These are phyloP conservation scores for Patella vulgata DNA, from an alignment of 1,140 invertebrate species.

Conservation along the genomic window DNA sequence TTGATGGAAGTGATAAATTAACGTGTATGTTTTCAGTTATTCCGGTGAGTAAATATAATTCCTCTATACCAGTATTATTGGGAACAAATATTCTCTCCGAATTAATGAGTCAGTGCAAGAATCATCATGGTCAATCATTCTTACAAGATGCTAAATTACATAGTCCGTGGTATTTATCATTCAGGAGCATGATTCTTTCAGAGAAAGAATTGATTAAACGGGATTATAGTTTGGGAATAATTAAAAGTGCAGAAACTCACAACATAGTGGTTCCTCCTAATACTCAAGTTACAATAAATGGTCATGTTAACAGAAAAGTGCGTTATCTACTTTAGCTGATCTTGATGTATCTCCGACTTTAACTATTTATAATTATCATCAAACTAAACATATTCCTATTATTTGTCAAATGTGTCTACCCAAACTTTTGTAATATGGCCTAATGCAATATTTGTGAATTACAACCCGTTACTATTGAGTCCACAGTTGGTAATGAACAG, in stretches of 20 bases:
- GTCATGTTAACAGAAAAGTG: slow-evolving; percentile 13
- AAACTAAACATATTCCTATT: neutral
- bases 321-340: slow-evolving; percentile 18
- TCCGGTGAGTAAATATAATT: slow-evolving; percentile 1
- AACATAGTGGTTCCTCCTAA: no score
- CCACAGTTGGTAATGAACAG: no score
- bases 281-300: no score
- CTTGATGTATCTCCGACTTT: slow-evolving; percentile 11
- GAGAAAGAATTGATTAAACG: no score
- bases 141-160: slow-evolving; percentile 19
- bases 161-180: slow-evolving; percentile 19
- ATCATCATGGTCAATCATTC: slow-evolving; percentile 26
- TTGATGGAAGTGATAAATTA: no score
- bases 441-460: slow-evolving; percentile 30
- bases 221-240: no score
- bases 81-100: slow-evolving; percentile 25
- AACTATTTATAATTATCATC: slow-evolving; percentile 15
- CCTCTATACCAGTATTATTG: slow-evolving; percentile 13
- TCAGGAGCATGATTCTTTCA: slow-evolving; percentile 19
- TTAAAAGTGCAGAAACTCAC: no score
- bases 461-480: slow-evolving; percentile 21
- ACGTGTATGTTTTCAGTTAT: no score
- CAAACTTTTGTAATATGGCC: slow-evolving; percentile 21
- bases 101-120: slow-evolving; percentile 9
- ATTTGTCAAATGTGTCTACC: slow-evolving; percentile 22